Evolutionary conservation across 2,888 invertebrate genomes (phyloP), one percentile per base, ranked within the genome.

Genomic region (Drosophila multiciliata): DNA sequence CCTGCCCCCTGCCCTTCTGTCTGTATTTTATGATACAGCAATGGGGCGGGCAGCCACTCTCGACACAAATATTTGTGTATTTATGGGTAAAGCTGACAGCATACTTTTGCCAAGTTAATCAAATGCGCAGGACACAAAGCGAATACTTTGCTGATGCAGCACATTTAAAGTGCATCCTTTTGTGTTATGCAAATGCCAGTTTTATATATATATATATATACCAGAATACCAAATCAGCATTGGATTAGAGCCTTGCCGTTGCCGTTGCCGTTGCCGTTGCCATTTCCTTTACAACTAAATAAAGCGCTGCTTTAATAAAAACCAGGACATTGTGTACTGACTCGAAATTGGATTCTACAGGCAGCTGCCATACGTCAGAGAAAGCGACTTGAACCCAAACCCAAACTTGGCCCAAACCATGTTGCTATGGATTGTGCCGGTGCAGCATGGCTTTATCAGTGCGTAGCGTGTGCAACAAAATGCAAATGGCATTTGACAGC

Each of bases 11-110:
- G 23, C 15, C 17, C 9, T 1, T 36, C 29, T 54, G 67, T 66
- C 74, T 88, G 90, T 74, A 67, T 69, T 88, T 85, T 90, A 90
- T 83, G 86, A 82, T 77, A 62, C 61, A 80, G 59, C 86, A 89
- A 89, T 82, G 88, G 75, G 69, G 69, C 63, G 66, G 69, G 68
- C 71, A 73, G 79, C 71, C 52, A 49, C n/a, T 50, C 50, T 53
- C n/a, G 42, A 38, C 69, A 35, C 67, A 36, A 74, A 77, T 77
- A 38, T 20, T n/a, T 75, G 80, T 75, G 66, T 84, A 84, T 87
- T 87, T 89, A 81, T 84, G 70, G 29, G 54, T 29, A 48, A 49
- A 57, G 52, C 38, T 49, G 6, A 29, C 45, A 29, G 74, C 48
- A 29, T 29, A 26, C 26, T 45, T 53, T 38, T 36, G 23, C 52